Base-by-base conservation (phyloP, 2,888 invertebrate species). In the Hemithea aestivaria region DNA sequence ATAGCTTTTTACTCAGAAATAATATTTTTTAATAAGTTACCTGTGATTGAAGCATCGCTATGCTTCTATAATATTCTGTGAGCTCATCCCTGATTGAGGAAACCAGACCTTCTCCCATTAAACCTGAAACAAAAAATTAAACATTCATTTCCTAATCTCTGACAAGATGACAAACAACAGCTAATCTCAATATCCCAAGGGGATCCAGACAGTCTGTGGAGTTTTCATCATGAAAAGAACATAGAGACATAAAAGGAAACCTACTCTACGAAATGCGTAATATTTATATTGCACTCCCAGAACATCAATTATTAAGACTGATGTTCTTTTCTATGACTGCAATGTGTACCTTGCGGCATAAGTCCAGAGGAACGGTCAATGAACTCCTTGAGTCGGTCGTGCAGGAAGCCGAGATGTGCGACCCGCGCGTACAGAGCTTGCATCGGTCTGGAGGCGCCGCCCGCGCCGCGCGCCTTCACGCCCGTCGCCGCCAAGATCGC, bases 401-500 rank as follows among this genome's bases (percentile, higher is more conserved):
- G 96, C 45, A 94, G 82, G 82, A 92, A 95, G 29, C 98, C 97
- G 31, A 97, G 89, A 63, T 97, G 96, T 1, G 95, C 91, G 25
- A 98, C 87, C 28, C 96, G 89, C 32, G 94, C 79, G 23, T 96
- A 89, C 58, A 93, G 78, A 83, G 66, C 93, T 89, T 48, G 91
- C 89, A 56, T 90, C 66, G 60, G 91, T 56, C 87, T 76, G 12
- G 80, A 60, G 12, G 62, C 61, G 6, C 38, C 45, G 12, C 51
- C 53, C 3, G 64, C 91, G 57, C 91, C 90, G 57, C 91, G 92
- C 10, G 96, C 93, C 59, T 94, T 93, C 41, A 98, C 94, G 2
- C 98, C 98, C 67, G 96, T 96, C 48, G 97, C 93, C 1, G 93
- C 92, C 62, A 94, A 93, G 30, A 98, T 90, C 7, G 96, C 90